Evolutionary conservation across 2,888 invertebrate genomes (phyloP).

Genomic region (Plusia festucae): DNA sequence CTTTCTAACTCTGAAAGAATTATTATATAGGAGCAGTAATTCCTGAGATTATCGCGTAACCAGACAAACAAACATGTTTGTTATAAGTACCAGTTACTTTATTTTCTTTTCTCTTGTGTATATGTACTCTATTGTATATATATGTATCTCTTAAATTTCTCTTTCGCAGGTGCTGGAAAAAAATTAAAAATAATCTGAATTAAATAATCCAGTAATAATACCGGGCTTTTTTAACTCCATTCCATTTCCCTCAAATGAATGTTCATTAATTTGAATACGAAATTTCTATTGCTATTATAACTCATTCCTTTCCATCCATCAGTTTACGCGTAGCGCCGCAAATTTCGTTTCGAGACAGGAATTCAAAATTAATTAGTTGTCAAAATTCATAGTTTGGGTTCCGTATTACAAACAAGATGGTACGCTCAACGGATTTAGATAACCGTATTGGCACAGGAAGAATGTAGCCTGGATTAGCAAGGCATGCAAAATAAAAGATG

Average conservation of each 20-base stretch:
- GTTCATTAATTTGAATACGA: constrained; percentile 1
- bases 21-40: too few species aligned
- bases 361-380: constrained; percentile 1
- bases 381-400: constrained; percentile 4
- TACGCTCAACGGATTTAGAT: not conserved
- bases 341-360: constrained; percentile 4
- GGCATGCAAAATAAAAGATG: too few species aligned
- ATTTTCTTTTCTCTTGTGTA: too few species aligned
- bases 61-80: too few species aligned
- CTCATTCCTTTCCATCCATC: not conserved
- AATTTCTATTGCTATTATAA: not conserved
- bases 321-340: not conserved
- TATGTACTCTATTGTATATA: too few species aligned
- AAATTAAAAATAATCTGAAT: too few species aligned
- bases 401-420: constrained; percentile 1
- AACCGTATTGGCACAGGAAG: constrained; percentile 2
- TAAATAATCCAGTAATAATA: not conserved
- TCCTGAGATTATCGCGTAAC: too few species aligned
- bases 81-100: too few species aligned
- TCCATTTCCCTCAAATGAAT: not conserved
- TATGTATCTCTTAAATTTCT: too few species aligned
- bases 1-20: too few species aligned
- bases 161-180: too few species aligned
- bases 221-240: too few species aligned
- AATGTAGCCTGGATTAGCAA: not conserved